These are phyloP conservation scores for Isurus oxyrinchus DNA, from an alignment of 2,113 vertebrate species.

Conservation along the genomic window DNA sequence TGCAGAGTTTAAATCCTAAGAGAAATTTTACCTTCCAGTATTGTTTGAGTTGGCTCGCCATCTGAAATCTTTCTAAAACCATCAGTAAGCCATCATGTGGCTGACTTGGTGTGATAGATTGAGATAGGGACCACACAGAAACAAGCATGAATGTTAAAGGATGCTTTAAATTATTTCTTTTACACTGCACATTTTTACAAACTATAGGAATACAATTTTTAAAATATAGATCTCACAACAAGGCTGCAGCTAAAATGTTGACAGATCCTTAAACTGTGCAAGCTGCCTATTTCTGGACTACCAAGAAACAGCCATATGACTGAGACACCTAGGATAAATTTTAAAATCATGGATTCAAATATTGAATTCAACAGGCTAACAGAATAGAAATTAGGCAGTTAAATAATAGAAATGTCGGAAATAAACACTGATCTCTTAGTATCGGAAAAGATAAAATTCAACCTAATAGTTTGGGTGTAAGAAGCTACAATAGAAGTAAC, in stretches of 20 bases:
- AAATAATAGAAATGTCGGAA: neutral
- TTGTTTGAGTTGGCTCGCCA: conserved; percentile 30
- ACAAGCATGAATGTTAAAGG: neutral
- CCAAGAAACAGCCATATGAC: neutral
- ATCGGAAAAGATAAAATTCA: neutral
- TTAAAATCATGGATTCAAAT: neutral
- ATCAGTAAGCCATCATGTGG: conserved; percentile 21
- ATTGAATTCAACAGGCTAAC: neutral
- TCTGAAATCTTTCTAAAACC: conserved; percentile 27
- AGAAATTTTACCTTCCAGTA: conserved; percentile 35
- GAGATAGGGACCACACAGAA: conserved; percentile 29
- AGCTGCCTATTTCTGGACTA: neutral
- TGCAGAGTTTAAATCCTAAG: conserved; percentile 21
- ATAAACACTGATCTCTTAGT: neutral
- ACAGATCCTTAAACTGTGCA: neutral
- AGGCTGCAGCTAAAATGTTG: neutral
- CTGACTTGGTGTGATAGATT: conserved; percentile 28
- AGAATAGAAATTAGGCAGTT: neutral
- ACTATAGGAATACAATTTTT: neutral
- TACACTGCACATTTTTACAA: neutral
- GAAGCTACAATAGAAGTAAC: neutral
- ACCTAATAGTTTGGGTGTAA: neutral
- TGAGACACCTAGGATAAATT: neutral
- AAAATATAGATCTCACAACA: neutral
- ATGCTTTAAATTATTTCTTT: conserved; percentile 12